Evolutionary conservation across 92 coral and sea anemone species (phyloP).

Genomic region (Umimayanthus chanpuru): DNA sequence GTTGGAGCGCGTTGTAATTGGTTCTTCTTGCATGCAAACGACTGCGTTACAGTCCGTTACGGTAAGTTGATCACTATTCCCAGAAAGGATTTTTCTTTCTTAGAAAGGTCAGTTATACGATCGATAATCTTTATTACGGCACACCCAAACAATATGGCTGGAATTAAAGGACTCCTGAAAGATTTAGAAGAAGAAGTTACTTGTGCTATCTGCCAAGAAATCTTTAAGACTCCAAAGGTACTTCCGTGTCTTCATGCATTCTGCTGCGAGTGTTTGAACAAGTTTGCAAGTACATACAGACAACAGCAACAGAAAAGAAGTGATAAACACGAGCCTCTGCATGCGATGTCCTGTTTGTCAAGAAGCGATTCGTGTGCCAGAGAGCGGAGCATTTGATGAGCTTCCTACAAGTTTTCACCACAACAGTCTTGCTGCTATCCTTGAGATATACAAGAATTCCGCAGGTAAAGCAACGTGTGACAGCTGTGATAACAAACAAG

Average conservation of each 20-base stretch:
- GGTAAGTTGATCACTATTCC: too few relatives aligned
- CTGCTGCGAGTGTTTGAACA: slow-evolving; percentile 4
- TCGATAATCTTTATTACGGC: too few relatives aligned
- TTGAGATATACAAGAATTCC: not conserved
- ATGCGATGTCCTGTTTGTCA: slow-evolving; percentile 12
- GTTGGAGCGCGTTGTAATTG: too few relatives aligned
- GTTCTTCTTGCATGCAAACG: too few relatives aligned
- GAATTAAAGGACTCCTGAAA: not conserved
- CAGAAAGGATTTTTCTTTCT: too few relatives aligned
- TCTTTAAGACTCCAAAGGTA: not conserved
- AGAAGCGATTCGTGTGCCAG: not conserved
- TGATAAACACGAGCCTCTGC: not conserved
- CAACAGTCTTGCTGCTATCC: slow-evolving; percentile 10
- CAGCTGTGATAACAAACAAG: not conserved
- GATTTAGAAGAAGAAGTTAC: not conserved
- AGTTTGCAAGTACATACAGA: not conserved
- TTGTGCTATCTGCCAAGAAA: slow-evolving; percentile 4
- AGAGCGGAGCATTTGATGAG: not conserved
- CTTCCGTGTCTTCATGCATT: not conserved
- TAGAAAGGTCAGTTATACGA: too few relatives aligned
- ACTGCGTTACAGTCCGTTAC: too few relatives aligned
- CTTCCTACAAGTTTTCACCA: slow-evolving; percentile 4
- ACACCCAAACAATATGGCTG: not conserved
- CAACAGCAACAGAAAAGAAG: not conserved
- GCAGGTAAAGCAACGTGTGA: not conserved